phyloP scores from a whole-genome alignment of 2,113 vertebrate genomes.

The Megatriorchis doriae region DNA sequence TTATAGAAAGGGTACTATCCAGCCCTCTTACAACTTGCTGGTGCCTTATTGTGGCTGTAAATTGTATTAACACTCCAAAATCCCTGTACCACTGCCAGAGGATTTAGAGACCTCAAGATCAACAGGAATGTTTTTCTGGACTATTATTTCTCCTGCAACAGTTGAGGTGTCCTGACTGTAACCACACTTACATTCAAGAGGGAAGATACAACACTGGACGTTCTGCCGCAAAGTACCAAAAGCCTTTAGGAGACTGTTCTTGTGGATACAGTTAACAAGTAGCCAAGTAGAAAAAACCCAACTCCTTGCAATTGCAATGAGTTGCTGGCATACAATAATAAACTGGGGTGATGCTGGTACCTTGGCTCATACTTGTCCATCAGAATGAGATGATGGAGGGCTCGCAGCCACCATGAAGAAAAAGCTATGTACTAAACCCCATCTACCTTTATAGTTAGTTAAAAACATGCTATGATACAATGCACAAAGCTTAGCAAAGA shows the following conservation, averaged over 20 bases:
- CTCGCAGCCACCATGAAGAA: not conserved
- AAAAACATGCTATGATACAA: not conserved
- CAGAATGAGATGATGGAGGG: not conserved
- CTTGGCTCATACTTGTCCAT: not conserved
- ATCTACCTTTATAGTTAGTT: not conserved
- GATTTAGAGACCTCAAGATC: not conserved
- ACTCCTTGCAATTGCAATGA: not conserved
- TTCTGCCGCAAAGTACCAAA: not conserved
- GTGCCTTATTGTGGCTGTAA: not conserved
- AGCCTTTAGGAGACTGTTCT: not conserved
- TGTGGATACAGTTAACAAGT: not conserved
- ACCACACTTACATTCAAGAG: not conserved
- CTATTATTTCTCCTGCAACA: not conserved
- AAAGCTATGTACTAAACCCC: not conserved
- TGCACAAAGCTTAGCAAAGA: not conserved
- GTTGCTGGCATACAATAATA: not conserved
- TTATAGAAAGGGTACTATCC: not conserved
- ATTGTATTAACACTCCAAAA: not conserved
- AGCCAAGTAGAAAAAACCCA: fast-evolving
- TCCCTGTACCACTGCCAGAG: not conserved
- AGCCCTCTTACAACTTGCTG: not conserved
- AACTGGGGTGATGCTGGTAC: not conserved
- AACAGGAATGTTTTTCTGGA: not conserved
- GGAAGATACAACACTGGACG: not conserved
- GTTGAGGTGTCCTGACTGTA: not conserved